Conservation (phyloP, 2,113 vertebrate genomes). For the Albula glossodonta region DNA sequence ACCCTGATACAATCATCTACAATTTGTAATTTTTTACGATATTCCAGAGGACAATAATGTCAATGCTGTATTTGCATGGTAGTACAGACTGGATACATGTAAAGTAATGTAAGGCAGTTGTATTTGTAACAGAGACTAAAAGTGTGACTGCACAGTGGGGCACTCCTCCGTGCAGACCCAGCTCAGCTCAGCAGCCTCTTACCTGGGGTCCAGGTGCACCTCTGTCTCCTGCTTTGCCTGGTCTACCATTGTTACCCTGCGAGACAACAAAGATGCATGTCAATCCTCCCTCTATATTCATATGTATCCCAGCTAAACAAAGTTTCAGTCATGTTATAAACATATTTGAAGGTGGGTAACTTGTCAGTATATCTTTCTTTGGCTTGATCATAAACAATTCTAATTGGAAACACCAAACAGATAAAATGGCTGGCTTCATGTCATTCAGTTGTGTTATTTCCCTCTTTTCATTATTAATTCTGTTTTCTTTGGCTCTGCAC, state of each 20-base stretch:
- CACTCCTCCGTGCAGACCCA: not conserved
- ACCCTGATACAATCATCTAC: no score
- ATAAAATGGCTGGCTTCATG: not conserved
- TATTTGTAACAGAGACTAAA: not conserved
- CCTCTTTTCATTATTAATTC: not conserved
- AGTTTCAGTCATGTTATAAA: not conserved
- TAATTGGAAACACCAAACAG: no score
- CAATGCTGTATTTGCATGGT: no score
- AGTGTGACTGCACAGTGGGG: no score
- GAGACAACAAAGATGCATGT: slow-evolving; percentile 17
- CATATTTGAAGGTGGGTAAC: not conserved
- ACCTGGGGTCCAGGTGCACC: slow-evolving; percentile 87
- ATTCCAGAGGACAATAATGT: no score
- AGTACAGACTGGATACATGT: no score
- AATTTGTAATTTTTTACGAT: no score
- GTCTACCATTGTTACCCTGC: slow-evolving; percentile 94
- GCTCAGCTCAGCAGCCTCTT: not conserved
- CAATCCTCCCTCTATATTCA: not conserved
- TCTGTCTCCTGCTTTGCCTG: slow-evolving; percentile 93
- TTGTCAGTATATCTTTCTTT: not conserved
- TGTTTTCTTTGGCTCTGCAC: not conserved
- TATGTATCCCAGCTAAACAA: not conserved
- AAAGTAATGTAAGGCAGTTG: no score
- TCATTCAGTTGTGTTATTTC: not conserved
- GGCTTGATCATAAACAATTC: not conserved